Evolutionary conservation across 2,113 vertebrate species (phyloP), one percentile per base, ranked within the genome.

Genomic region (Psephotus haematonotus): DNA sequence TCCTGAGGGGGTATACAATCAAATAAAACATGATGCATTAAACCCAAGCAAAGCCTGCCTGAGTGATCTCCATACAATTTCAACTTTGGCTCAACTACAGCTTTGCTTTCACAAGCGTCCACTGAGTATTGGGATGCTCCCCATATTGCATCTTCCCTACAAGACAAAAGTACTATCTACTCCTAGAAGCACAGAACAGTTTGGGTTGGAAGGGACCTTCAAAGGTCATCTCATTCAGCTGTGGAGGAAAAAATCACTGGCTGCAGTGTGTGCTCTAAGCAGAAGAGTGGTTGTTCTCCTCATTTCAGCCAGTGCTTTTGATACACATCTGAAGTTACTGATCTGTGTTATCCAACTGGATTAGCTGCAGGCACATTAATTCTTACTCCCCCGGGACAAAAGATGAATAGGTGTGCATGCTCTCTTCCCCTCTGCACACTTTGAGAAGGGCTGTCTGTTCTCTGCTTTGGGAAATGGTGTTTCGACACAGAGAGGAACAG

Each of bases 221-320:
- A 59, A 35, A 35, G 22, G 57, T 24, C n/a, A 35, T 35, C 33
- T 59, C 33, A 24, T 59, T 59, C 57, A 59, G 57, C 75, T 60
- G 64, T 1, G 1, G 59, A 69, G 28, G 46, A n/a, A 20, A 47
- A 31, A 55, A 25, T 70, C 76, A 53, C 86, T 17, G 90, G 62
- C 46, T 86, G 84, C 84, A 93, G 11, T 63, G 63, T 5, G 17
- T 12, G 46, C 74, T 72, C 16, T 3, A 43, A 57, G 60, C 37
- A 1, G 5, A 31, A 3, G 13, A 35, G 33, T 0, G 7, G 47
- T 2, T 33, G 37, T 25, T 19, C 5, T 23, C 2, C 5, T 20
- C 2, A 0, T n/a, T 50, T 5, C 53, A 65, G 74, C 37, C 43
- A 29, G 37, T 5, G 44, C 10, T 6, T 64, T 37, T 64, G 76